These are phyloP conservation scores for Urocitellus parryii DNA, from an alignment of 2,113 vertebrate species.

Conservation along the genomic window DNA sequence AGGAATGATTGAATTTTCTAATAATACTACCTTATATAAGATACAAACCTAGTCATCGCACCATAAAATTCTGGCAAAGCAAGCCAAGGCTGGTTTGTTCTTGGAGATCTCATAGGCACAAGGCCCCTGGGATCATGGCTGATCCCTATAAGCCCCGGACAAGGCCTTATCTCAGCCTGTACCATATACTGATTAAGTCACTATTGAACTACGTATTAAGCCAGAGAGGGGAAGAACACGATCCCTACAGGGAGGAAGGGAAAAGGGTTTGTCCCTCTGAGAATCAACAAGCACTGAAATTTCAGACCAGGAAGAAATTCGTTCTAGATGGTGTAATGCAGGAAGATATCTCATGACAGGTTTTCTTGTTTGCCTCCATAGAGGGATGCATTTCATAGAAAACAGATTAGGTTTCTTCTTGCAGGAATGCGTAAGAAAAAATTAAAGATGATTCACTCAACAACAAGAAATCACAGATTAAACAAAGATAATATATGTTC, in stretches of 20 bases:
- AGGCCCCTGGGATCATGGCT: too few species aligned
- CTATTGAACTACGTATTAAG: background rate
- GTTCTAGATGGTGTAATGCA: background rate
- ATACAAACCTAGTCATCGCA: background rate
- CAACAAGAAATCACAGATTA: background rate
- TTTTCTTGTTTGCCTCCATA: background rate
- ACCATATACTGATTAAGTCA: background rate
- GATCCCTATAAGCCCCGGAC: accelerated
- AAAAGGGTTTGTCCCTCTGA: background rate
- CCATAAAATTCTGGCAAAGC: background rate
- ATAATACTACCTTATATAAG: background rate
- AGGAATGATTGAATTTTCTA: background rate
- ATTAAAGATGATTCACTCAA: background rate
- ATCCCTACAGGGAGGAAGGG: background rate
- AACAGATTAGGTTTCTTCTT: background rate
- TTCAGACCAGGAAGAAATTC: background rate
- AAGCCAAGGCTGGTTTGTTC: background rate
- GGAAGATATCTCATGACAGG: background rate
- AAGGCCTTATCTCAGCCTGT: background rate
- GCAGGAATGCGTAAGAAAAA: background rate
- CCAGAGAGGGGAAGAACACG: background rate
- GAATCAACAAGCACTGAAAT: background rate
- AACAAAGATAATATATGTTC: background rate
- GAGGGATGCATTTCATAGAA: background rate
- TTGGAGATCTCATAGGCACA: background rate